phyloP scores from a whole-genome alignment of 2,797 vertebrate genomes.

The Jordanella pulchra region DNA sequence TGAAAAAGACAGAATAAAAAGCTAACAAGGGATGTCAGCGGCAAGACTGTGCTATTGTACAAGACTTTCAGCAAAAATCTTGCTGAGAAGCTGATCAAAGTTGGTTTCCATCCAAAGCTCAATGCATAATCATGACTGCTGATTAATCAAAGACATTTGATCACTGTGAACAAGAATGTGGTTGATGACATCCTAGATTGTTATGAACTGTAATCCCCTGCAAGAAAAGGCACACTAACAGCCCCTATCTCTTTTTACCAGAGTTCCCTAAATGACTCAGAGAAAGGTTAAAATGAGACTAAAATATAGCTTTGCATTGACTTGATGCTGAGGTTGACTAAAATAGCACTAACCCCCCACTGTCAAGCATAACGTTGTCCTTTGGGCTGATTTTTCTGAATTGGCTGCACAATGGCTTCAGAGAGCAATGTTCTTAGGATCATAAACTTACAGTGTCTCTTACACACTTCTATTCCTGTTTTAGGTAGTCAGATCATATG shows the following conservation, averaged over 20 bases:
- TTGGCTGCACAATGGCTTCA: not conserved
- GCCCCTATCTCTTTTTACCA: not conserved
- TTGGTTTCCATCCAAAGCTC: no score
- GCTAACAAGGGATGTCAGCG: not conserved
- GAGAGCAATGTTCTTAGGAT: not conserved
- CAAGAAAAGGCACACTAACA: not conserved
- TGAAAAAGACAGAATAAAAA: not conserved
- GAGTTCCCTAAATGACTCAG: not conserved
- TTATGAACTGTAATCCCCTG: not conserved
- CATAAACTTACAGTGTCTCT: no score
- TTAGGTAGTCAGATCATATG: no score
- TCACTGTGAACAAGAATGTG: not conserved
- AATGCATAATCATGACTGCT: not conserved
- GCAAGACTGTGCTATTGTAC: not conserved
- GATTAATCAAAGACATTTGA: not conserved
- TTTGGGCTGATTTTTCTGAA: not conserved
- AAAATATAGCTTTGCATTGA: not conserved
- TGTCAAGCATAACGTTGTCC: not conserved
- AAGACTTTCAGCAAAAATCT: not conserved
- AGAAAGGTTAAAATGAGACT: not conserved
- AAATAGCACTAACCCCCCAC: not conserved
- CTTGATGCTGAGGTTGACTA: not conserved
- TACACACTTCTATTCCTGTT: no score
- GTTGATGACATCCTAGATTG: not conserved
- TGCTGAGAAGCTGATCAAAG: no score